phyloP scores from a whole-genome alignment of 2,888 invertebrate species.

The Melikaiella ostensackeni region DNA sequence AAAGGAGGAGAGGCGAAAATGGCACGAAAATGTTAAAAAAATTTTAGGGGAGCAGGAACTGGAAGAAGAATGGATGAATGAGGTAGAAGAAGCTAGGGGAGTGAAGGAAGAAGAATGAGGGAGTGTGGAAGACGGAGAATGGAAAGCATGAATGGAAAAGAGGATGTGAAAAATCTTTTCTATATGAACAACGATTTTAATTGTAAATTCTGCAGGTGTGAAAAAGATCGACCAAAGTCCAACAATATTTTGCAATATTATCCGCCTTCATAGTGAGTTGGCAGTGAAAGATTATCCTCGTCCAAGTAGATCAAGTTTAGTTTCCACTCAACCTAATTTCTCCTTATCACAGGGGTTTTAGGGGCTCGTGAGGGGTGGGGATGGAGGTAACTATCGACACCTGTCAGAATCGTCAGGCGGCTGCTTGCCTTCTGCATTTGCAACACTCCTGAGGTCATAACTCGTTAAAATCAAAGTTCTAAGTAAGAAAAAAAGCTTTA shows the following conservation, averaged over 20 bases:
- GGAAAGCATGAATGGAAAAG: too few relatives aligned
- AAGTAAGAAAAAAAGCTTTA: not conserved
- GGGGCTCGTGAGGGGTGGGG: not conserved
- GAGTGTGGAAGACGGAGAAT: too few relatives aligned
- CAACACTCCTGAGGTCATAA: not conserved
- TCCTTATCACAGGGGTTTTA: not conserved
- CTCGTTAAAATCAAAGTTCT: not conserved
- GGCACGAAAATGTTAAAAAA: too few relatives aligned
- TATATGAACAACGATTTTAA: not conserved
- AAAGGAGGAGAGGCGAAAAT: too few relatives aligned
- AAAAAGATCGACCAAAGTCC: not conserved
- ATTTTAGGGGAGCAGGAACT: too few relatives aligned
- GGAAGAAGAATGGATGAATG: not conserved
- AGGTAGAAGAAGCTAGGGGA: too few relatives aligned
- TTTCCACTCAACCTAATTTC: slow-evolving; percentile 33
- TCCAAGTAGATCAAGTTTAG: slow-evolving; percentile 26
- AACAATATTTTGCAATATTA: not conserved
- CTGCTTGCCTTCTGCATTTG: not conserved
- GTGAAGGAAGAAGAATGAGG: too few relatives aligned
- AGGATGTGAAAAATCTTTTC: not conserved
- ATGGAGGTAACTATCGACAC: not conserved
- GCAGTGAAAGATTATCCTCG: slow-evolving; percentile 27
- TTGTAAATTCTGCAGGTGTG: not conserved
- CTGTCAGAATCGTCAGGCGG: not conserved
- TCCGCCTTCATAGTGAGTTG: not conserved